Evolutionary conservation across 2,888 invertebrate genomes (phyloP).

Genomic region (Lasioglossum marginatum): DNA sequence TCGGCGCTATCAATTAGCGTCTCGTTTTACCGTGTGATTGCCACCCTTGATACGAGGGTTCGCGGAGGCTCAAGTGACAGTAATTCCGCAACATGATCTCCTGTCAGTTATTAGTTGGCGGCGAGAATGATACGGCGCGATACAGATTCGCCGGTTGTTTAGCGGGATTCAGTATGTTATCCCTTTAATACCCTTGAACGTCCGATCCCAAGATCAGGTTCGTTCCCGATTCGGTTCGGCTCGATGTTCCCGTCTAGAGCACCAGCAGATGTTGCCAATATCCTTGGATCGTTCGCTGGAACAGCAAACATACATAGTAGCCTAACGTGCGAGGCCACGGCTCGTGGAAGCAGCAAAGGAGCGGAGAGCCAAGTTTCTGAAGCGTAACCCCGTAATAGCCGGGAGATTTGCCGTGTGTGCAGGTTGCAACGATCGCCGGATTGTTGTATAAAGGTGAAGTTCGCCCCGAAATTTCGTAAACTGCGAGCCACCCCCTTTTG

Average conservation of each 20-base stretch:
- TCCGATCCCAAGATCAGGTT: conserved; percentile 47
- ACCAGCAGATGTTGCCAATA: conserved; percentile 73
- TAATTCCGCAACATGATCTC: conserved; percentile 28
- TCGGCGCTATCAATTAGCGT: background rate
- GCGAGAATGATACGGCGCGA: background rate
- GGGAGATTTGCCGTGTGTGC: conserved; percentile 68
- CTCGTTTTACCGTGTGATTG: background rate
- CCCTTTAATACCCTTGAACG: conserved; percentile 41
- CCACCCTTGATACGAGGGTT: background rate
- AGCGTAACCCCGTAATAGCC: conserved; percentile 65
- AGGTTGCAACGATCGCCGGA: conserved; percentile 57
- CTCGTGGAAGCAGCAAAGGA: conserved; percentile 65
- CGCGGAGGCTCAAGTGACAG: background rate
- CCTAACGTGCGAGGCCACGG: conserved; percentile 61
- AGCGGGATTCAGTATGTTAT: conserved; percentile 33
- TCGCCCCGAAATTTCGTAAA: conserved; percentile 47
- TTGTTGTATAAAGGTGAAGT: conserved; percentile 64
- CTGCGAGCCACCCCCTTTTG: conserved; percentile 22
- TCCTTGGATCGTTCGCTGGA: conserved; percentile 71
- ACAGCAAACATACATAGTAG: conserved; percentile 71
- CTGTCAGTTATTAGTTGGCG: conserved; percentile 38
- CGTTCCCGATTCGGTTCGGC: conserved; percentile 51
- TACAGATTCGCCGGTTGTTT: conserved; percentile 41
- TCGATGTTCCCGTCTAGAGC: conserved; percentile 46
- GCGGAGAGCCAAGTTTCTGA: conserved; percentile 67